Conservation (phyloP, 2,113 vertebrate genomes). For the Phalacrocorax pelagicus region DNA sequence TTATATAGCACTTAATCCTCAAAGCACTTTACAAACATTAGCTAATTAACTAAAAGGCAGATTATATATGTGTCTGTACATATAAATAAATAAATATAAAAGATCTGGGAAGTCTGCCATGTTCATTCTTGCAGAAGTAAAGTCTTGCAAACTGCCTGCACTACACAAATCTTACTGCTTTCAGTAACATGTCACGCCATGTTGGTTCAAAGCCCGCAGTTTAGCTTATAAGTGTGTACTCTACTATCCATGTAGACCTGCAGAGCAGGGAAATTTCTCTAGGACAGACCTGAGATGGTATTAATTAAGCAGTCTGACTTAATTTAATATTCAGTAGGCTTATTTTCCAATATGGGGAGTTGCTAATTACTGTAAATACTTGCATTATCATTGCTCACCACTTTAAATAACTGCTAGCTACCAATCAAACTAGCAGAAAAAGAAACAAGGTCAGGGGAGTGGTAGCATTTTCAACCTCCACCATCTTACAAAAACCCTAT, state of each 20-base stretch:
- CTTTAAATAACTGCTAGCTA: conserved; percentile 35
- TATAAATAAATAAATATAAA: conserved; percentile 33
- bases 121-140: not conserved
- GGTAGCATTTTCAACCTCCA: not conserved
- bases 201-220: not conserved
- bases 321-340: conserved; percentile 48
- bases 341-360: conserved; percentile 28
- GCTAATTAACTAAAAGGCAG: conserved; percentile 59
- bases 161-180: not conserved
- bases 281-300: not conserved
- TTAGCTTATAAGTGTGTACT: not conserved
- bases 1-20: conserved; percentile 52
- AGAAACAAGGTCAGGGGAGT: not conserved
- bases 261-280: not conserved
- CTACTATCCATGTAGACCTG: not conserved
- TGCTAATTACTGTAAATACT: conserved; percentile 49
- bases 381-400: not conserved
- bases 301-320: conserved; percentile 48
- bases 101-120: conserved; percentile 43
- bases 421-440: conserved; percentile 20
- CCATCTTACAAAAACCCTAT: not conserved
- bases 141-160: not conserved
- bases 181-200: not conserved
- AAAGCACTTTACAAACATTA: conserved; percentile 57
- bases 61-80: conserved; percentile 29